These are phyloP conservation scores for Physocephala rufipes DNA, from an alignment of 2,888 invertebrate species.

Conservation along the genomic window DNA sequence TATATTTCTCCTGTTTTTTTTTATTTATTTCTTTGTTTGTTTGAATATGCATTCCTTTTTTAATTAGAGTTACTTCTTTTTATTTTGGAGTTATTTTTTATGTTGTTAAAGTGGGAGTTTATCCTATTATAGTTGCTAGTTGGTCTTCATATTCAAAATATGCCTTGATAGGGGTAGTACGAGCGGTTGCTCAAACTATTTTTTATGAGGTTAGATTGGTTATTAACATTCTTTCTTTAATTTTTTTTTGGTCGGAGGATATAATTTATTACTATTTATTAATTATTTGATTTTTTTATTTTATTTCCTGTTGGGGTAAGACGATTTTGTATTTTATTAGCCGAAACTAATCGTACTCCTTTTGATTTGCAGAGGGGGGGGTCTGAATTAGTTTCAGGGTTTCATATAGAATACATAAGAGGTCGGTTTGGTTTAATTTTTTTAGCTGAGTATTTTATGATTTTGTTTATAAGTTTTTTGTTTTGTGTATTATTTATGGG, in stretches of 20 bases:
- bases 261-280: conserved; percentile 68
- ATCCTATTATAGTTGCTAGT: conserved; percentile 73
- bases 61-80: conserved; percentile 69
- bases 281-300: conserved; percentile 68
- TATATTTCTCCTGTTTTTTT: too few relatives aligned
- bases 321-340: conserved; percentile 72
- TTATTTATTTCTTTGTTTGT: conserved; percentile 71
- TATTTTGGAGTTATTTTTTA: conserved; percentile 72
- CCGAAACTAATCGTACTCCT: conserved; percentile 78
- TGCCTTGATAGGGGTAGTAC: conserved; percentile 75
- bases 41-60: conserved; percentile 71
- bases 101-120: conserved; percentile 73
- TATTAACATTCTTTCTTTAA: conserved; percentile 72
- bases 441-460: conserved; percentile 75
- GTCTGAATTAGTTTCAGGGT: conserved; percentile 80
- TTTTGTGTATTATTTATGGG: conserved; percentile 72
- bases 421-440: conserved; percentile 78
- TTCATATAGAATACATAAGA: conserved; percentile 81
- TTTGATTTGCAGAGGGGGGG: conserved; percentile 85
- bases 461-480: conserved; percentile 75
- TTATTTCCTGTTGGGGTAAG: conserved; percentile 69
- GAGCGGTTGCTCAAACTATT: conserved; percentile 77
- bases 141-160: conserved; percentile 79
- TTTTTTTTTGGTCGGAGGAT: conserved; percentile 70
- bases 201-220: conserved; percentile 78